Evolutionary conservation across 1,140 invertebrate species (phyloP).

Genomic region (Ostrea denselamellosa): DNA sequence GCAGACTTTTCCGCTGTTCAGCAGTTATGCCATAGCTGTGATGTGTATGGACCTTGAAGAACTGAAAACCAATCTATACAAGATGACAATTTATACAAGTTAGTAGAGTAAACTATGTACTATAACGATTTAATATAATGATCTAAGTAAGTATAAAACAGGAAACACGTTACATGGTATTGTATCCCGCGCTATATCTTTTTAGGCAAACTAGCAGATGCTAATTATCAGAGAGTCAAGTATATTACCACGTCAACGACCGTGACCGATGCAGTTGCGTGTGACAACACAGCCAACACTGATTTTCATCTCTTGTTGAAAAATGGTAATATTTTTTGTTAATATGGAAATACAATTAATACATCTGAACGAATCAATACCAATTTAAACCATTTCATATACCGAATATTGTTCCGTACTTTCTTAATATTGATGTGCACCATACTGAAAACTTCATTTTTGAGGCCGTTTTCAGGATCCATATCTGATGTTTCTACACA

Average conservation of each 20-base stretch:
- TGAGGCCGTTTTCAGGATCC: neutral
- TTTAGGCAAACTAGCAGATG: conserved; percentile 46
- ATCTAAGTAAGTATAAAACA: too few species aligned
- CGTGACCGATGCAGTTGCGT: conserved; percentile 41
- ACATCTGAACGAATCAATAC: neutral
- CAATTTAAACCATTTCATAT: neutral
- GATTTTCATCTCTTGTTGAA: conserved; percentile 40
- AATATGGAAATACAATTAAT: neutral
- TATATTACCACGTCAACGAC: conserved; percentile 40
- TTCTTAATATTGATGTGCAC: neutral
- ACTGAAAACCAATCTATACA: conserved; percentile 39
- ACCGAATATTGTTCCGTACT: too few species aligned
- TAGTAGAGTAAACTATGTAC: neutral
- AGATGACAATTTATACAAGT: conserved; percentile 49
- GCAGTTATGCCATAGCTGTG: conserved; percentile 32
- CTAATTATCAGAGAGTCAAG: conserved; percentile 51
- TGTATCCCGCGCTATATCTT: neutral
- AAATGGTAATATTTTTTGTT: conserved; percentile 38
- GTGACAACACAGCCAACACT: conserved; percentile 43
- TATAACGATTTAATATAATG: too few species aligned
- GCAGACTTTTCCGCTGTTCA: conserved; percentile 44
- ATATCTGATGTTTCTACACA: neutral
- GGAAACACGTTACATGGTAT: neutral
- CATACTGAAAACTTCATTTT: neutral
- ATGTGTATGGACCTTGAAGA: conserved; percentile 41